Conservation (phyloP, 2,113 vertebrate genomes). For the Sinocyclocheilus anshuiensis region DNA sequence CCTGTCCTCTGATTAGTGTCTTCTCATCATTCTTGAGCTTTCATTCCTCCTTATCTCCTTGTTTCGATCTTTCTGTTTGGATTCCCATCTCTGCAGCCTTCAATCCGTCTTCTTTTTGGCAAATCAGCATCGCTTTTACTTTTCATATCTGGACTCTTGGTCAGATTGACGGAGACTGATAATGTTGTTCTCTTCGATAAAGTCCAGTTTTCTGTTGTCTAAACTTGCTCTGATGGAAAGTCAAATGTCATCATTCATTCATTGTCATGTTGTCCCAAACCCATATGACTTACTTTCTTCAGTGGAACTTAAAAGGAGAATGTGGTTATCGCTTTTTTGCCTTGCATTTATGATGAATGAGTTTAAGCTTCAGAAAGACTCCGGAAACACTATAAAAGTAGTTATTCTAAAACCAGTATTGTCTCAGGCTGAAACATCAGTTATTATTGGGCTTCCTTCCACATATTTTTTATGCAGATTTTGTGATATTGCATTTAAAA, state of each 20-base stretch:
- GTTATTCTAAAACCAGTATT: background rate
- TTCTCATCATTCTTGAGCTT: conserved; percentile 37
- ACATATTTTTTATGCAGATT: background rate
- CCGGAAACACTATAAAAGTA: background rate
- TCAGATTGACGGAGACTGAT: conserved; percentile 25
- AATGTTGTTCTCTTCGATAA: conserved; percentile 14
- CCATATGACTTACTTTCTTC: background rate
- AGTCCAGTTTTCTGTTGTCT: conserved; percentile 11
- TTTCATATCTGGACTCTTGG: conserved; percentile 11
- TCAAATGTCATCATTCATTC: conserved; percentile 7
- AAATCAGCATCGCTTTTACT: conserved; percentile 42
- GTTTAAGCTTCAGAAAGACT: background rate
- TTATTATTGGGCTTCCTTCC: background rate
- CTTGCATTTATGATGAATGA: background rate
- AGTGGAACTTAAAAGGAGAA: background rate
- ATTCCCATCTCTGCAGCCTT: conserved; percentile 30
- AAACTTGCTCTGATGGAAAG: conserved; percentile 9
- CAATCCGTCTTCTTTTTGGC: conserved; percentile 49
- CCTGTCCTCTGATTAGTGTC: conserved; percentile 38
- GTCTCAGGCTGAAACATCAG: background rate
- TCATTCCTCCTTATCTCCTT: conserved; percentile 36
- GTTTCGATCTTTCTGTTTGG: conserved; percentile 38
- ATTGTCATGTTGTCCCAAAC: background rate
- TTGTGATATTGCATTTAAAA: background rate
- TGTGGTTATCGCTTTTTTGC: background rate